These are phyloP conservation scores for Spheniscus mendiculus DNA, from an alignment of 2,113 vertebrate genomes.

Conservation along the genomic window DNA sequence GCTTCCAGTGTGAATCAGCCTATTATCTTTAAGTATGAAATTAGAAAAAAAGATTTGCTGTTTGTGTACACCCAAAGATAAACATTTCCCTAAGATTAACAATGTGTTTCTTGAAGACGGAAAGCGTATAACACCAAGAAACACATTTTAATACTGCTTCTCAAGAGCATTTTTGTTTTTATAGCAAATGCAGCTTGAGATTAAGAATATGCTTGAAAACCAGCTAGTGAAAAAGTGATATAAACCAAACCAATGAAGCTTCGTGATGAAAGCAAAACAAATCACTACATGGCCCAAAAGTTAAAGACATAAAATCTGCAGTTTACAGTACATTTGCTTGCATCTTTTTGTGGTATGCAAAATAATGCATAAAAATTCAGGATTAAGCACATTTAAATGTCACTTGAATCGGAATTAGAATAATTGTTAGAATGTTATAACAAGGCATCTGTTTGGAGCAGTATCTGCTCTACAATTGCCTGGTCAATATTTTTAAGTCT, in stretches of 20 bases:
- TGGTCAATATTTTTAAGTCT: background rate
- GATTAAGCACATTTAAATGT: constrained; percentile 48
- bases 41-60: constrained; percentile 40
- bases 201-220: constrained; percentile 2
- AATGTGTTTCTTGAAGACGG: background rate
- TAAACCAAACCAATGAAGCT: background rate
- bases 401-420: constrained; percentile 5
- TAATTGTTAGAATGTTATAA: background rate
- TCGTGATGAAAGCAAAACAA: constrained; percentile 14
- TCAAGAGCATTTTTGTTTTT: constrained; percentile 27
- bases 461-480: background rate
- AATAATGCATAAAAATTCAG: constrained; percentile 27
- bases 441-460: background rate
- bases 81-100: constrained; percentile 40
- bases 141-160: constrained; percentile 23
- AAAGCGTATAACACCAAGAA: background rate
- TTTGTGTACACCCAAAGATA: constrained; percentile 9
- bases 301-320: constrained; percentile 29
- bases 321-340: constrained; percentile 23
- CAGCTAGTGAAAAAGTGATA: background rate
- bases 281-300: background rate
- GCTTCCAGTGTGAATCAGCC: constrained; percentile 61
- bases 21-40: constrained; percentile 65
- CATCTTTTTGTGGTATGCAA: constrained; percentile 39
- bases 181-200: background rate